A percentile compares a stretch with the other conserved stretches of the same genome.
phyloP scores from a whole-genome alignment of 2,797 vertebrate species.

The Ctenopoma multispine region DNA sequence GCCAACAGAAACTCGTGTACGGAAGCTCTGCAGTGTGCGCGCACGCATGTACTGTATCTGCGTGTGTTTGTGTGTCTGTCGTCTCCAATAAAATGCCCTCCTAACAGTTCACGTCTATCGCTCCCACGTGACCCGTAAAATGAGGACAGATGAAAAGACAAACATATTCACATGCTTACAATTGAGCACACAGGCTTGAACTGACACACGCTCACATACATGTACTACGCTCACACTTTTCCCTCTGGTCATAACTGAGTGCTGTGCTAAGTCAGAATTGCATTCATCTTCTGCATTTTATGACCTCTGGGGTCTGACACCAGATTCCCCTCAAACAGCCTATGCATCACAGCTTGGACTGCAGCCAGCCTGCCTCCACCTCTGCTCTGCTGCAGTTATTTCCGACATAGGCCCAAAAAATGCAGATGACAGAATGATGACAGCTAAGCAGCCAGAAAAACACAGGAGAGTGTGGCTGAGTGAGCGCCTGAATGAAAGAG shows the following conservation, averaged over 20 bases:
- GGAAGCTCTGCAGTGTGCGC: slow-evolving; percentile 13
- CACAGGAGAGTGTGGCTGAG: slow-evolving; percentile 40
- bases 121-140: slow-evolving; percentile 59
- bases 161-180: slow-evolving; percentile 48
- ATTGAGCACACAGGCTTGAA: slow-evolving; percentile 36
- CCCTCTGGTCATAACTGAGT: slow-evolving; percentile 34
- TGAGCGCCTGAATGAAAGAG: slow-evolving; percentile 44
- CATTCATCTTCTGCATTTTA: slow-evolving; percentile 65
- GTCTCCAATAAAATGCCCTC: slow-evolving; percentile 27
- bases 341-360: slow-evolving; percentile 64
- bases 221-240: slow-evolving; percentile 1
- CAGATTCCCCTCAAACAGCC: slow-evolving; percentile 57
- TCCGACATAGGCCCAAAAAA: slow-evolving; percentile 36
- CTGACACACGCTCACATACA: slow-evolving; percentile 20
- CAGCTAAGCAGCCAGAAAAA: slow-evolving; percentile 53
- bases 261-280: slow-evolving; percentile 45
- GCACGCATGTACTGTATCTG: slow-evolving; percentile 5
- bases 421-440: slow-evolving; percentile 64
- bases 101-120: slow-evolving; percentile 32
- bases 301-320: slow-evolving; percentile 61
- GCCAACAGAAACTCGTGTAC: slow-evolving; percentile 50
- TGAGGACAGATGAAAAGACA: slow-evolving; percentile 58
- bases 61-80: slow-evolving; percentile 49
- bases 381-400: slow-evolving; percentile 44
- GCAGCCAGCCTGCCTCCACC: slow-evolving; percentile 50